Conservation (phyloP, 2,113 vertebrate species). For the Macrotis lagotis region DNA sequence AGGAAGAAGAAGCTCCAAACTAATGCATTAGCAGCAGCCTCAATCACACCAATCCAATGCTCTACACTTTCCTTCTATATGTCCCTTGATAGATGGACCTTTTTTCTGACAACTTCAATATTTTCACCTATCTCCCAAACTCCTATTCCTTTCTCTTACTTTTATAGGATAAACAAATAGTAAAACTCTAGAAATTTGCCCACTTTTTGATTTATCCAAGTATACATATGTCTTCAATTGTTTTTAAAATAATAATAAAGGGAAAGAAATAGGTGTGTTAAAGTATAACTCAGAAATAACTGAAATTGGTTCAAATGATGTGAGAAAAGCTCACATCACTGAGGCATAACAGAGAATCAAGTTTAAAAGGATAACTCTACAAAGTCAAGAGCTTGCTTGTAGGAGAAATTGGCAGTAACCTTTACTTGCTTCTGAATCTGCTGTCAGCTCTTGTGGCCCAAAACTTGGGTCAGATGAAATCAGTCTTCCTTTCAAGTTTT, state of each 20-base stretch:
- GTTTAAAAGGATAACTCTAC: not conserved
- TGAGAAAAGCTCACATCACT: not conserved
- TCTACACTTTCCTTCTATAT: not conserved
- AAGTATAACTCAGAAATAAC: not conserved
- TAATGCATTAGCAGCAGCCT: not conserved
- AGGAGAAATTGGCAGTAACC: not conserved
- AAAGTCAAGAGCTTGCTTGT: not conserved
- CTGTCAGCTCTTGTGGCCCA: not conserved
- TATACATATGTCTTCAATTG: not conserved
- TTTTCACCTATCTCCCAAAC: not conserved
- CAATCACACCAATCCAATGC: not conserved
- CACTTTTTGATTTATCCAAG: not conserved
- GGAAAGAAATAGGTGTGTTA: not conserved
- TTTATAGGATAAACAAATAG: not conserved
- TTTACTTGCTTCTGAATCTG: not conserved
- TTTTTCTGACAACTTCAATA: not conserved
- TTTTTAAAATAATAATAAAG: not conserved
- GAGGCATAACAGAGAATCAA: not conserved
- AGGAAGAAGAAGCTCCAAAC: slow-evolving; percentile 1
- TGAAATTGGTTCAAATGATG: not conserved
- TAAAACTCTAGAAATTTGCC: not conserved
- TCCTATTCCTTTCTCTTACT: not conserved
- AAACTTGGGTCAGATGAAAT: not conserved
- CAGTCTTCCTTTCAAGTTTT: not conserved
- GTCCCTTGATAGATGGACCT: not conserved